These are phyloP conservation scores for Lamellibrachia satsuma DNA, from an alignment of 2,888 invertebrate species.

Conservation along the genomic window DNA sequence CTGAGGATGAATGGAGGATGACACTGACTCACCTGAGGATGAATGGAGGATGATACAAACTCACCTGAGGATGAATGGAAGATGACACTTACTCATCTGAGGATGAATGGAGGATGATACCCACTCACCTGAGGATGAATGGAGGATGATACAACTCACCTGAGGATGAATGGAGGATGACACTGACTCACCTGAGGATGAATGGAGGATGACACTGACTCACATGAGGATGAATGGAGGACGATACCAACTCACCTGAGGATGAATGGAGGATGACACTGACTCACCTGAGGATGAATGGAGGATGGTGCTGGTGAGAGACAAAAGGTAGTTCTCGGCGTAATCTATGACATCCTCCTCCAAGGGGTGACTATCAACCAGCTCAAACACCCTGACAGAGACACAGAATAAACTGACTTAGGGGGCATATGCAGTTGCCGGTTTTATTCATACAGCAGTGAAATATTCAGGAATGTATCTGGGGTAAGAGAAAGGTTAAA, in stretches of 20 bases:
- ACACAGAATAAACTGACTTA: neutral
- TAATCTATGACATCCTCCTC: neutral
- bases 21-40: neutral
- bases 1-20: neutral
- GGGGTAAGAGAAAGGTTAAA: no score
- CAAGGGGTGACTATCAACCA: neutral
- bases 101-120: neutral
- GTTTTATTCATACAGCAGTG: no score
- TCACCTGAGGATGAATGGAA: neutral
- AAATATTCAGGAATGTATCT: no score
- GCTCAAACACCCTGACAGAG: constrained; percentile 5
- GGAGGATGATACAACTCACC: neutral
- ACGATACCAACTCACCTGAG: neutral
- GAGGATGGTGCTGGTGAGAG: neutral
- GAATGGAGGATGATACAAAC: neutral
- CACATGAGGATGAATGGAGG: neutral
- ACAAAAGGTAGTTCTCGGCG: neutral
- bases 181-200: neutral
- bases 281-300: neutral
- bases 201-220: neutral
- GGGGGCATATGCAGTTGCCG: neutral
- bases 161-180: neutral
- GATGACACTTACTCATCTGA: no score
- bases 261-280: neutral
- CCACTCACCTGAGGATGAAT: neutral